Conservation (phyloP, 2,888 invertebrate genomes). For the Pocota personata region DNA sequence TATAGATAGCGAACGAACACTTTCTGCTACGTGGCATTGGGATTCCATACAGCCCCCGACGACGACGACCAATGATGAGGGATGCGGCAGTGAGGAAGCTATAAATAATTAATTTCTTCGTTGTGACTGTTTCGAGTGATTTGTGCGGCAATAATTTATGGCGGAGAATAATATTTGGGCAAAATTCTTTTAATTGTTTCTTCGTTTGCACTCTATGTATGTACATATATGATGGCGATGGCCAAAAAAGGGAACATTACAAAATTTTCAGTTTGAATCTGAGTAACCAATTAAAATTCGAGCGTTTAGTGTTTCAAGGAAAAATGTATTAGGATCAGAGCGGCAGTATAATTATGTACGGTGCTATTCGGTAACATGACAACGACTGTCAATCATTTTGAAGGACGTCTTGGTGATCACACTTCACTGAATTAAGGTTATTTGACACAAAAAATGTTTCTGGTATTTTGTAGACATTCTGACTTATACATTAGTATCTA, state of each 20-base stretch:
- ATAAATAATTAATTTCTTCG: slow-evolving; percentile 72
- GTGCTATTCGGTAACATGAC: slow-evolving; percentile 31
- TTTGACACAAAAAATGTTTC: slow-evolving; percentile 21
- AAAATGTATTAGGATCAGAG: background rate
- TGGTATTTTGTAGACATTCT: background rate
- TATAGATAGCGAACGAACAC: slow-evolving; percentile 45
- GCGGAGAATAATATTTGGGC: slow-evolving; percentile 65
- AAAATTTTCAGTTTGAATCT: background rate
- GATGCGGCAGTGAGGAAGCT: slow-evolving; percentile 69
- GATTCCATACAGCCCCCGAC: slow-evolving; percentile 1
- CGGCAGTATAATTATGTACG: background rate
- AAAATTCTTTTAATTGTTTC: slow-evolving; percentile 57
- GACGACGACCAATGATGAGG: slow-evolving; percentile 45
- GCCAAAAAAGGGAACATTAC: background rate
- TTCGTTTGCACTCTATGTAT: slow-evolving; percentile 4
- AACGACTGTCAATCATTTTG: slow-evolving; percentile 66
- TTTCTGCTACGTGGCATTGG: slow-evolving; percentile 27
- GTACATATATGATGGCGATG: background rate
- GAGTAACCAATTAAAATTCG: slow-evolving; percentile 37
- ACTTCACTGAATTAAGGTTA: slow-evolving; percentile 31
- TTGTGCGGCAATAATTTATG: slow-evolving; percentile 71
- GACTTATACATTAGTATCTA: background rate
- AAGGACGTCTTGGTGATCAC: slow-evolving; percentile 53
- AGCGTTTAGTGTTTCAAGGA: slow-evolving; percentile 14
- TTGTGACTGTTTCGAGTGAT: slow-evolving; percentile 73